Conservation (phyloP, 2,888 invertebrate genomes). For the Elegia similella region DNA sequence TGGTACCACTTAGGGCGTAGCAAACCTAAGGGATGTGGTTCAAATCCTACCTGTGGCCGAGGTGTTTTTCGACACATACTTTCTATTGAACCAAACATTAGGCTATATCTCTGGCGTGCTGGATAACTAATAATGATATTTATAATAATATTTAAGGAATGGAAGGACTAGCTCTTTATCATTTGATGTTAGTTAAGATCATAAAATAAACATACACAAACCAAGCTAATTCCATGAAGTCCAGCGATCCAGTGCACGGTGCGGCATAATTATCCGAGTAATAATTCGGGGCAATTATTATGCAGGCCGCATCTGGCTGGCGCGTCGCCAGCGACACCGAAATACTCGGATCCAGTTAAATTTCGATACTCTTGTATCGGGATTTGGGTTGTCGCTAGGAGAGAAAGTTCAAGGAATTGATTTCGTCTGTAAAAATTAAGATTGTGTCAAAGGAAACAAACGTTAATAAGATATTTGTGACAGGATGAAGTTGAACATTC, state of each 20-base stretch:
- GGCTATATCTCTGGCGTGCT: no score
- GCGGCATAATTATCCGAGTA: neutral
- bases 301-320: conserved; percentile 17
- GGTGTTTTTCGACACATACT: no score
- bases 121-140: no score
- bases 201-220: neutral
- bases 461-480: no score
- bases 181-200: neutral
- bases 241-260: neutral
- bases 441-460: no score
- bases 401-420: neutral
- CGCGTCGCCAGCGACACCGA: conserved; percentile 23
- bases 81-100: no score
- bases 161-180: no score
- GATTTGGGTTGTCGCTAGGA: neutral
- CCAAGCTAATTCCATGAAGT: neutral
- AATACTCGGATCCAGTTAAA: neutral
- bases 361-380: neutral
- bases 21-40: no score
- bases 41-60: no score
- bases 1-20: no score
- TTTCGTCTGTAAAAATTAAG: neutral
- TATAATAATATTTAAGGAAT: no score
- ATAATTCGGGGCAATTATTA: conserved; percentile 9
- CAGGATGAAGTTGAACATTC: no score